Conservation (phyloP, 1,140 invertebrate genomes). For the Holotrichia oblita region DNA sequence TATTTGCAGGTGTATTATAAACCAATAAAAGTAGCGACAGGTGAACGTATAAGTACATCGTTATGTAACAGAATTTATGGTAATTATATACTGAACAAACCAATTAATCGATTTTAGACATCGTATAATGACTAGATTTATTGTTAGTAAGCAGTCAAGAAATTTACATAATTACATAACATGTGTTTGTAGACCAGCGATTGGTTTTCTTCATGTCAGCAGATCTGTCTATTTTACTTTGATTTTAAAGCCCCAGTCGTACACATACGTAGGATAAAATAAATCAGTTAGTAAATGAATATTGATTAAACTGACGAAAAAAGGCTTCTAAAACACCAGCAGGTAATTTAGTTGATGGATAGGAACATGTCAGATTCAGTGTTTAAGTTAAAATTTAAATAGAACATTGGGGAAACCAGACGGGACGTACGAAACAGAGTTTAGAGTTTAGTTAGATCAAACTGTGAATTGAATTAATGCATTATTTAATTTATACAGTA, state of each 20-base stretch:
- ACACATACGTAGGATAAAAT: background rate
- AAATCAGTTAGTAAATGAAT: background rate
- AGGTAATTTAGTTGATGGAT: conserved; percentile 23
- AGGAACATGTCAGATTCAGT: conserved; percentile 4
- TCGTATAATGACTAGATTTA: background rate
- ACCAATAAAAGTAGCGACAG: background rate
- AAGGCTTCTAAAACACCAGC: background rate
- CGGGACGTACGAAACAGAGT: background rate
- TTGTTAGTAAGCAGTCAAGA: background rate
- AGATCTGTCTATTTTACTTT: conserved; percentile 1
- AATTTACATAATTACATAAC: conserved; percentile 4
- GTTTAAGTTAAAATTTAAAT: conserved; percentile 12
- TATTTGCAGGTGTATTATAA: conserved; percentile 21
- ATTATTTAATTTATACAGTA: background rate
- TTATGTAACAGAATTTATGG: conserved; percentile 10
- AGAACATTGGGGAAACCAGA: background rate
- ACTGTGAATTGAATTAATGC: background rate
- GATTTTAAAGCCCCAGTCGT: background rate
- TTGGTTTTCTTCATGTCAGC: background rate
- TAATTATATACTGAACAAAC: conserved; percentile 15
- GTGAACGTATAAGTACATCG: background rate
- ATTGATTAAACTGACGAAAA: background rate
- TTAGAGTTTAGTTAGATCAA: background rate
- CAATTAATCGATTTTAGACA: conserved; percentile 3
- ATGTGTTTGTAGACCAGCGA: background rate